These are phyloP conservation scores for Neosilurus hyrtlii DNA, from an alignment of 2,797 vertebrate genomes.

Conservation along the genomic window DNA sequence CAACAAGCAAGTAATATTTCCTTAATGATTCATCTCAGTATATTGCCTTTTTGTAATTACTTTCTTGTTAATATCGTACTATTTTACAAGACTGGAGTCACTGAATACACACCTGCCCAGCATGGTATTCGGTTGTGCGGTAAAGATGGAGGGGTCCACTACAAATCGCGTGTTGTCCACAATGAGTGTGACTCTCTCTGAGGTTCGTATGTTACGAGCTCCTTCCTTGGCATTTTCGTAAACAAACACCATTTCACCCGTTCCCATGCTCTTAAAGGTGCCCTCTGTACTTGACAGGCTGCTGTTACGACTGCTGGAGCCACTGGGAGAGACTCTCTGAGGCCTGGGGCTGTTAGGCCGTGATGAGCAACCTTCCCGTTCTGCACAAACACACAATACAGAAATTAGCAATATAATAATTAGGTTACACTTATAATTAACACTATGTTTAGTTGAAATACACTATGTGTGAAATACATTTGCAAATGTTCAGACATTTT, in stretches of 20 bases:
- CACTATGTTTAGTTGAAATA: not conserved
- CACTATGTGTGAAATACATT: not conserved
- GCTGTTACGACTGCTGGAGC: slow-evolving; percentile 90
- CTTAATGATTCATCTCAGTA: not conserved
- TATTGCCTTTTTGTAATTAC: not conserved
- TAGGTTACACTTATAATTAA: not conserved
- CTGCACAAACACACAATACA: slow-evolving; percentile 72
- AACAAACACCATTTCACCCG: slow-evolving; percentile 91
- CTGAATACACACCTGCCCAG: slow-evolving; percentile 84
- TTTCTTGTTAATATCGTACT: not conserved
- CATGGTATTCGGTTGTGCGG: slow-evolving; percentile 99
- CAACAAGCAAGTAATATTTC: not conserved
- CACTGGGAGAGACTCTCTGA: slow-evolving; percentile 88
- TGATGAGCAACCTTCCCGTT: slow-evolving; percentile 88
- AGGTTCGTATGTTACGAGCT: slow-evolving; percentile 80
- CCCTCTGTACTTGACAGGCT: slow-evolving; percentile 92
- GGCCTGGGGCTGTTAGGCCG: slow-evolving; percentile 92
- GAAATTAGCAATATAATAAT: not conserved
- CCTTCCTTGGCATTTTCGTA: slow-evolving; percentile 93
- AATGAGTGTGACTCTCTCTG: slow-evolving; percentile 93
- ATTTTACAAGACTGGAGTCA: not conserved
- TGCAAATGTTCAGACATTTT: no score
- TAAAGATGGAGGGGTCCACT: slow-evolving; percentile 96
- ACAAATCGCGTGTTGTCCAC: slow-evolving; percentile 98
- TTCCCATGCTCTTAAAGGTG: slow-evolving; percentile 82